These are phyloP conservation scores for Kryptopterus vitreolus DNA, from an alignment of 2,797 vertebrate genomes.

Conservation along the genomic window DNA sequence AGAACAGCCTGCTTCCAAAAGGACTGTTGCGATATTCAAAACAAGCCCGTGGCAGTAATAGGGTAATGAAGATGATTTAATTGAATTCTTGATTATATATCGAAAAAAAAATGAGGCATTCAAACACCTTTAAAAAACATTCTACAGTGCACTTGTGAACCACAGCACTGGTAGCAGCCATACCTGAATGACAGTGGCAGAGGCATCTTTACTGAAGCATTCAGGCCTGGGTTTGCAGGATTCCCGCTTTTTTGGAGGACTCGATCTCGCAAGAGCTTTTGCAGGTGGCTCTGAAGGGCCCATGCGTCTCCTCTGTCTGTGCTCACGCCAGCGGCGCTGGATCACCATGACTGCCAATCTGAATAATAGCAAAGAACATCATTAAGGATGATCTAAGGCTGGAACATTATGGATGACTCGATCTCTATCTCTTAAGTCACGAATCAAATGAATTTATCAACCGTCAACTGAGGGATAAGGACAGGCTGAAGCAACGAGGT, in stretches of 20 bases:
- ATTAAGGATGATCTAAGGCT: conserved; percentile 37
- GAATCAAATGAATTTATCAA: conserved; percentile 59
- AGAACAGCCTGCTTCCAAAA: conserved; percentile 61
- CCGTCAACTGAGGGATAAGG: conserved; percentile 64
- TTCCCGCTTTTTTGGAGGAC: conserved; percentile 25
- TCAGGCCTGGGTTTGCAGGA: conserved; percentile 10
- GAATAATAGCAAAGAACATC: conserved; percentile 55
- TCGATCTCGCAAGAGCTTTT: conserved; percentile 46
- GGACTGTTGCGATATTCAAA: conserved; percentile 41
- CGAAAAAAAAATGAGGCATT: conserved; percentile 37
- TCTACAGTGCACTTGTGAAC: not conserved
- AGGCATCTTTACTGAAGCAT: conserved; percentile 51
- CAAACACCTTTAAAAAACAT: conserved; percentile 29
- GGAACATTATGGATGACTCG: conserved; percentile 38
- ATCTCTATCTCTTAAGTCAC: conserved; percentile 59
- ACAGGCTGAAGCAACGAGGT: conserved; percentile 53
- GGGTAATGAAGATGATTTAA: conserved; percentile 50
- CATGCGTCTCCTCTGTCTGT: conserved; percentile 59
- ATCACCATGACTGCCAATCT: conserved; percentile 73
- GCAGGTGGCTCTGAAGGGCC: conserved; percentile 51
- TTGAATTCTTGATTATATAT: conserved; percentile 43
- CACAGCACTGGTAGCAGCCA: not conserved
- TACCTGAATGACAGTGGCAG: conserved; percentile 90
- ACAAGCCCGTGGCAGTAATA: conserved; percentile 44
- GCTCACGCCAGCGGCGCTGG: conserved; percentile 70